Base-by-base conservation (phyloP, 37 sponge, comb jelly and placozoan species). In the Oscarella lobularis region DNA sequence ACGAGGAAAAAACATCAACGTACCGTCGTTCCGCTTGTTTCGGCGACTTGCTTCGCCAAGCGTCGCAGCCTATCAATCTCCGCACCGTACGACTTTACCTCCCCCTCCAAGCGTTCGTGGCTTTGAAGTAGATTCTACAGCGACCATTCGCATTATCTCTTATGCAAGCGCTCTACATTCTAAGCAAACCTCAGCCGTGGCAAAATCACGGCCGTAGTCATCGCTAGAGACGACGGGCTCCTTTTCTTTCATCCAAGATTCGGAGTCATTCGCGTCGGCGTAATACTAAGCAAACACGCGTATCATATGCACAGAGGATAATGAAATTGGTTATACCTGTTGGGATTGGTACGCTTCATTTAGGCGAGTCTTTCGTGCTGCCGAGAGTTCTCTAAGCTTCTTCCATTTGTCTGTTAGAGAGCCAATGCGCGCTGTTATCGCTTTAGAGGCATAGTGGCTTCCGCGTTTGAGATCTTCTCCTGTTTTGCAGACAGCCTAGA, bases 231-330 rank as follows among this genome's bases (percentile, higher is more conserved):
- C 87, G 29, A 95, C 75, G 5, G 92, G 89, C 40, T 91, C 91
- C 36, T 83, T 88, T 81, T 91, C 92, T 39, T 88, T 81, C 77
- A 95, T 87, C 96, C 96, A 95, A 33, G 89, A 83, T 55, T 95
- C 96, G 0, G 89, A 79, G 67, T 85, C 96, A 73, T 91, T 88
- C n/a, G 89, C 89, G 81, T 95, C 96, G 70, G 96, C 86, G 60
- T 84, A 88, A 69, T 91, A 95, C 89, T 92, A 68, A n/a, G n/a
- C n/a, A n/a, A n/a, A n/a, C n/a, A n/a, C n/a, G n/a, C n/a, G n/a
- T n/a, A n/a, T n/a, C n/a, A n/a, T n/a, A n/a, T n/a, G n/a, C n/a
- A n/a, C n/a, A n/a, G n/a, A 48, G 9, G 14, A 20, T 9, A 20
- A 48, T 9, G 20, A 48, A 48, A 20, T 20, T n/a, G n/a, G n/a